Conservation (phyloP, 2,113 vertebrate genomes). For the Neotoma lepida region DNA sequence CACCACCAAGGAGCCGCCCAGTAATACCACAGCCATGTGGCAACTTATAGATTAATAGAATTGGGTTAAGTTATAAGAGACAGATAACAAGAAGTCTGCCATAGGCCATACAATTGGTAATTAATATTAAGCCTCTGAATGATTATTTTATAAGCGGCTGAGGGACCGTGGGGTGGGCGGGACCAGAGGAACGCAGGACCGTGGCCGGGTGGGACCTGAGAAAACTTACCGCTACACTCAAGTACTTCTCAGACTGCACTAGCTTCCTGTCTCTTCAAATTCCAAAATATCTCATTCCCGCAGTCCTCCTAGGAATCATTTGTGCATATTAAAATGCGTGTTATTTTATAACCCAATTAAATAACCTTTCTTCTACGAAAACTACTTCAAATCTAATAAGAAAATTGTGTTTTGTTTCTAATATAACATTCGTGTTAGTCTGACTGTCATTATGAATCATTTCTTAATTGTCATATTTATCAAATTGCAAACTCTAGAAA, state of each 20-base stretch:
- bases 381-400: neutral
- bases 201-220: too few species aligned
- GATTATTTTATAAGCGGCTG: too few species aligned
- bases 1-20: too few species aligned
- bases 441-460: neutral
- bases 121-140: too few species aligned
- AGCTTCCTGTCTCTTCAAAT: neutral
- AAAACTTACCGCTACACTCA: too few species aligned
- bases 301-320: neutral
- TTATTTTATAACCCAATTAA: slow-evolving; percentile 14
- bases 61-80: too few species aligned
- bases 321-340: neutral
- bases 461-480: neutral
- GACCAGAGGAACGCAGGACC: too few species aligned
- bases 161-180: too few species aligned
- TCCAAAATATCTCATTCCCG: neutral
- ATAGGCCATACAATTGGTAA: too few species aligned
- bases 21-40: too few species aligned
- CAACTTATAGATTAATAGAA: too few species aligned
- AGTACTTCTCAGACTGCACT: neutral
- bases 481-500: neutral
- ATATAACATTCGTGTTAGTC: neutral
- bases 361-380: neutral
- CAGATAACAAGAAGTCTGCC: too few species aligned
- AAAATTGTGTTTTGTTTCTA: neutral